Evolutionary conservation across 2,113 vertebrate species (phyloP).

Genomic region (Phoenicopterus ruber): DNA sequence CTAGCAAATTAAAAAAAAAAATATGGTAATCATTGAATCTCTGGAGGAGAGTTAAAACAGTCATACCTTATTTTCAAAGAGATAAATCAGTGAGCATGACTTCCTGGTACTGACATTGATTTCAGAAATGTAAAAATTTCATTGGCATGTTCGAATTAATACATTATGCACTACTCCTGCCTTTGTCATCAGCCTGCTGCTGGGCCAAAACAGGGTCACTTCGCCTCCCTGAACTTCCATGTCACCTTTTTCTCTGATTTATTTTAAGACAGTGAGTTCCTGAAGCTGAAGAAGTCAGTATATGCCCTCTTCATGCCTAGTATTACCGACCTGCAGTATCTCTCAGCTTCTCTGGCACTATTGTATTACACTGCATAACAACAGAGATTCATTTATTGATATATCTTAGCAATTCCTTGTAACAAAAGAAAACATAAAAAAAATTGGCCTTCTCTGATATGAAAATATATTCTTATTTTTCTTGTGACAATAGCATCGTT

Average conservation of each 20-base stretch:
- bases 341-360: neutral
- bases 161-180: neutral
- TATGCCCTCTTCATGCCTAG: neutral
- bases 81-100: neutral
- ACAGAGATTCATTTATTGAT: neutral
- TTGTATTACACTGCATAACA: neutral
- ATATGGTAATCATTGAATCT: neutral
- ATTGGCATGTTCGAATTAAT: neutral
- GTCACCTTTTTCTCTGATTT: neutral
- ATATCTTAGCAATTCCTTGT: neutral
- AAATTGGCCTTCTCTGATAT: neutral
- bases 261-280: neutral
- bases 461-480: neutral
- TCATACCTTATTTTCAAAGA: neutral
- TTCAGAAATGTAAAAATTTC: neutral
- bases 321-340: neutral
- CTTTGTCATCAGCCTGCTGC: neutral
- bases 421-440: neutral
- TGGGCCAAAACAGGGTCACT: neutral
- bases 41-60: neutral
- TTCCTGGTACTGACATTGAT: neutral
- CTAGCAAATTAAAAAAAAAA: neutral
- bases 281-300: neutral
- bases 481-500: neutral
- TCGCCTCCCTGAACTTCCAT: neutral